Conservation (phyloP, 2,888 invertebrate species). For the Seira ritae region DNA sequence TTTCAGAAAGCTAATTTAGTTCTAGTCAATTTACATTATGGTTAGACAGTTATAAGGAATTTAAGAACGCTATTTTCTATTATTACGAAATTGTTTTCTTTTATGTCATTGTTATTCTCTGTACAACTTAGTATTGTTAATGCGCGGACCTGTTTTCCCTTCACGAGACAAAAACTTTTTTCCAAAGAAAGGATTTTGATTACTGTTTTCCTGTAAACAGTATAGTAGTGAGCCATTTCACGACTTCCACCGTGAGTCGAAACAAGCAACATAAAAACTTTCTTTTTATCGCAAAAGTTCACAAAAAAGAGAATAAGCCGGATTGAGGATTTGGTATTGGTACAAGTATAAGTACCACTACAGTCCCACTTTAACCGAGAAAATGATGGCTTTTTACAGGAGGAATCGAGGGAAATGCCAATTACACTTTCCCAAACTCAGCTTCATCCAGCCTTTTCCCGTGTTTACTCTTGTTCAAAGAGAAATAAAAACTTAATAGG, state of each 20-base stretch:
- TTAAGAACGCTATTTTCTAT: no score
- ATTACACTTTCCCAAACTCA: not conserved
- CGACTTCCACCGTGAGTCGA: not conserved
- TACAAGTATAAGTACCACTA: no score
- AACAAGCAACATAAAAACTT: not conserved
- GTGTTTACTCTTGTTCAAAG: no score
- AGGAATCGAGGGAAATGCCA: not conserved
- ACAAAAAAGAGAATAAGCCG: not conserved
- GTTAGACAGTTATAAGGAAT: no score
- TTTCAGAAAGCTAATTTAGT: no score
- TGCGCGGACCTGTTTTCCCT: no score
- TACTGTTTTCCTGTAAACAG: not conserved
- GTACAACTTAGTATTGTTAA: not conserved
- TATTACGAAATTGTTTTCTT: no score
- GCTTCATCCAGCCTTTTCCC: no score
- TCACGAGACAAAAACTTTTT: not conserved
- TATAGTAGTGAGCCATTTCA: not conserved
- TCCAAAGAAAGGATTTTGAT: not conserved
- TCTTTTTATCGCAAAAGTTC: conserved; percentile 35
- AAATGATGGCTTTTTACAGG: not conserved
- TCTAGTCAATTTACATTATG: no score
- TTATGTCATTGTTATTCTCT: not conserved
- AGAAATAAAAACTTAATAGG: not conserved
- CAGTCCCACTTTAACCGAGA: not conserved
- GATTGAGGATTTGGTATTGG: not conserved